Conservation (phyloP, 2,888 invertebrate species). For the Linnaemya tessellans region DNA sequence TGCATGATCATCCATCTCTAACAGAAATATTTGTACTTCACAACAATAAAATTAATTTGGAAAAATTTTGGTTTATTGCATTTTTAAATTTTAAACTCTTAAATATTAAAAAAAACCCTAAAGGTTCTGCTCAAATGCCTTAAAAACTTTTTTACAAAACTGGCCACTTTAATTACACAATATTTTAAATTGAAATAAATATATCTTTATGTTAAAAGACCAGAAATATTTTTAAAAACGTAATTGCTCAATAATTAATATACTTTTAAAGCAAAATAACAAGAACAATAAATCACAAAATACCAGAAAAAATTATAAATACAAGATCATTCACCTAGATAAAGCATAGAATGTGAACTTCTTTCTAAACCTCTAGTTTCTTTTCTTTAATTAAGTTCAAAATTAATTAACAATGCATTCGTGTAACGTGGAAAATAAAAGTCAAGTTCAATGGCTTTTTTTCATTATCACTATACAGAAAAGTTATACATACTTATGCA, state of each 20-base stretch:
- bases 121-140: too few relatives aligned
- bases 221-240: too few relatives aligned
- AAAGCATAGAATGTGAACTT: constrained; percentile 26
- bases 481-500: too few relatives aligned
- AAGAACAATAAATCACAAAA: background rate
- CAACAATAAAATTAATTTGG: too few relatives aligned
- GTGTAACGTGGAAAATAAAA: constrained; percentile 43
- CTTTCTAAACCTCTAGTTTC: background rate
- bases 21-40: too few relatives aligned
- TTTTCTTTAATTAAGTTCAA: background rate
- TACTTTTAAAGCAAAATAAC: background rate
- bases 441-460: constrained; percentile 52
- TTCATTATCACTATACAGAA: constrained; percentile 6
- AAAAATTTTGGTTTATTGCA: too few relatives aligned
- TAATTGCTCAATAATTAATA: constrained; percentile 23
- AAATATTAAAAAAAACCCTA: too few relatives aligned
- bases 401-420: constrained; percentile 40
- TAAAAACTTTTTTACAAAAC: too few relatives aligned
- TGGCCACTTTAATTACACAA: background rate
- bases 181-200: too few relatives aligned
- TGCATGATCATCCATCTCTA: too few relatives aligned
- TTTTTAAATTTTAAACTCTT: too few relatives aligned
- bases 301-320: constrained; percentile 5
- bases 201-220: background rate
- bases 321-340: constrained; percentile 21